Conservation (phyloP, 2,888 invertebrate species). For the Troglohyphantes excavatus region DNA sequence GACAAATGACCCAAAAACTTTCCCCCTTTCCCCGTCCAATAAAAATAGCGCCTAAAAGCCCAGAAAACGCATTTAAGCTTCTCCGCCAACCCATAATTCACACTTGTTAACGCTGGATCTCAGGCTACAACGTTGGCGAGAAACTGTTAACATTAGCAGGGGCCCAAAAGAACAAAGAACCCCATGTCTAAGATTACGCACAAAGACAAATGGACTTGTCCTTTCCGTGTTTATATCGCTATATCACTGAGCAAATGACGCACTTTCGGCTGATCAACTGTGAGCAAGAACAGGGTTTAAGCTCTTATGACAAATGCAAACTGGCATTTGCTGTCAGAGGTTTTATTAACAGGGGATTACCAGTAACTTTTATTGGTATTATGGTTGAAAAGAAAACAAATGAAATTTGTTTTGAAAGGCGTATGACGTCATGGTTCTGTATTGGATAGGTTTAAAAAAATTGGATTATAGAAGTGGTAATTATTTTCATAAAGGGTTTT, state of each 20-base stretch:
- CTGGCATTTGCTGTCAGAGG: not conserved
- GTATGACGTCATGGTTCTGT: not conserved
- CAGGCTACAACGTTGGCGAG: not conserved
- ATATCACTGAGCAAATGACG: not conserved
- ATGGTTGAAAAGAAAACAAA: not conserved
- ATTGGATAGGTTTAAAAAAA: not conserved
- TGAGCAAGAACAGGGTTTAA: not conserved
- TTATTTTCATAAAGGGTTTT: too few relatives aligned
- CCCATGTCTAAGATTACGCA: not conserved
- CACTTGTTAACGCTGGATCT: not conserved
- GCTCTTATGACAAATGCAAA: not conserved
- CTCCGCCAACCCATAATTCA: not conserved
- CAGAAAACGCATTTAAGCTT: not conserved
- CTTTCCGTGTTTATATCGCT: not conserved
- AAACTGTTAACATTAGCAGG: not conserved
- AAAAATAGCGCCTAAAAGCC: not conserved
- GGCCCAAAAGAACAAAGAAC: not conserved
- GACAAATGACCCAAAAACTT: not conserved
- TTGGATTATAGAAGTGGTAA: not conserved
- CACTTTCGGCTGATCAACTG: not conserved
- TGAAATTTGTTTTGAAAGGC: not conserved
- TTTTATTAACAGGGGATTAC: not conserved
- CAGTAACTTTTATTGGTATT: not conserved
- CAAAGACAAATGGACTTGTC: not conserved
- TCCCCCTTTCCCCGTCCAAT: not conserved